Percentiles rank a stretch among this genome's conserved stretches.
phyloP scores from a whole-genome alignment of 2,888 invertebrate genomes.

The Pediacus dermestoides region DNA sequence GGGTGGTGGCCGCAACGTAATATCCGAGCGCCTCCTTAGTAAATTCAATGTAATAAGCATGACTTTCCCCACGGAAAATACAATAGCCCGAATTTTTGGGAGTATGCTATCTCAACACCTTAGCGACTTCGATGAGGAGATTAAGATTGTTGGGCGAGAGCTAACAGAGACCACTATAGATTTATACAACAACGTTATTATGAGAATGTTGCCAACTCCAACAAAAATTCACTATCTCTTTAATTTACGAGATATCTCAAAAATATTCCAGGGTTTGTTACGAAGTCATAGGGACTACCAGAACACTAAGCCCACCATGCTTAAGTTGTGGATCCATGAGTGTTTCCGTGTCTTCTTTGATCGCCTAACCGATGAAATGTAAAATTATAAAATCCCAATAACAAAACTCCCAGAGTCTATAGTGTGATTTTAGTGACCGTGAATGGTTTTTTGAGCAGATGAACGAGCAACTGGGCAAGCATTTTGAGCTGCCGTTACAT shows the following conservation, averaged over 20 bases:
- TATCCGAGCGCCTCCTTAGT: constrained; percentile 74
- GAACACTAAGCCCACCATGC: constrained; percentile 65
- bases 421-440: constrained; percentile 57
- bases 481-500: constrained; percentile 78
- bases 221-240: constrained; percentile 87
- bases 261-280: constrained; percentile 77
- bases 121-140: constrained; percentile 72
- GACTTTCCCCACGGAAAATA: constrained; percentile 76
- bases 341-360: constrained; percentile 81
- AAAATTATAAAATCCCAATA: constrained; percentile 10
- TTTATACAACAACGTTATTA: constrained; percentile 69
- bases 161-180: constrained; percentile 73
- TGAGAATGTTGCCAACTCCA: constrained; percentile 80
- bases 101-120: constrained; percentile 80
- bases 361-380: constrained; percentile 74
- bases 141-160: constrained; percentile 65
- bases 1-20: constrained; percentile 78
- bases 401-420: not conserved
- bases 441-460: constrained; percentile 72
- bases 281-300: constrained; percentile 75
- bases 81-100: constrained; percentile 77
- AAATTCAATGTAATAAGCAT: constrained; percentile 75
- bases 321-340: constrained; percentile 85
- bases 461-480: constrained; percentile 69
- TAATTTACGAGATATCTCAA: constrained; percentile 84